phyloP scores from a whole-genome alignment of 2,888 invertebrate genomes.

The Chrysopilus asiliformis region DNA sequence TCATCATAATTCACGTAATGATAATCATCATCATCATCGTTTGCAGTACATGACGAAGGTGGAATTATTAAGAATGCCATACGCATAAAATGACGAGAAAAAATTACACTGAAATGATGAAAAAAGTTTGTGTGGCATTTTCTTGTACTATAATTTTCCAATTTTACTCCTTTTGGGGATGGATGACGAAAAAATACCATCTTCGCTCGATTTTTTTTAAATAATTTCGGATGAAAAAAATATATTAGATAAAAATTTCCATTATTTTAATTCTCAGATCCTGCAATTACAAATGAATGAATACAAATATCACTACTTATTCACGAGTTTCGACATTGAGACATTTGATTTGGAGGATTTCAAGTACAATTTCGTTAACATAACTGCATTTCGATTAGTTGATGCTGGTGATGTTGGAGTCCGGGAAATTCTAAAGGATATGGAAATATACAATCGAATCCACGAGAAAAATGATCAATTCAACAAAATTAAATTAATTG shows the following conservation, averaged over 20 bases:
- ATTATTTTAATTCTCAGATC: constrained; percentile 40
- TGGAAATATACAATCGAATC: constrained; percentile 49
- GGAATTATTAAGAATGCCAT: no score
- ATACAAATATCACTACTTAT: constrained; percentile 71
- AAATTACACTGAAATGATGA: no score
- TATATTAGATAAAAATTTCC: not conserved
- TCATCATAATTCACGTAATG: no score
- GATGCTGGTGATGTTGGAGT: constrained; percentile 53
- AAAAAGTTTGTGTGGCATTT: no score
- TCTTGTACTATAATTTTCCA: no score
- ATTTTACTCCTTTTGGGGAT: no score
- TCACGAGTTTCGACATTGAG: constrained; percentile 67
- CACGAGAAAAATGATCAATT: constrained; percentile 37
- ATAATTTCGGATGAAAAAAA: no score
- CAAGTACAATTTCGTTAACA: constrained; percentile 86
- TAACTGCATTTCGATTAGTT: constrained; percentile 85
- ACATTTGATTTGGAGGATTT: constrained; percentile 81
- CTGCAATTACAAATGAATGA: constrained; percentile 72
- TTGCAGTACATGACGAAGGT: no score
- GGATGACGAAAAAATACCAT: no score
- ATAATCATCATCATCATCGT: no score
- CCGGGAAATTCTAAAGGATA: constrained; percentile 52
- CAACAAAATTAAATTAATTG: constrained; percentile 47
- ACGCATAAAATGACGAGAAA: no score
- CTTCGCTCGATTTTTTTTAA: no score